Conservation (phyloP, 2,797 vertebrate genomes). For the Tadarida brasiliensis region DNA sequence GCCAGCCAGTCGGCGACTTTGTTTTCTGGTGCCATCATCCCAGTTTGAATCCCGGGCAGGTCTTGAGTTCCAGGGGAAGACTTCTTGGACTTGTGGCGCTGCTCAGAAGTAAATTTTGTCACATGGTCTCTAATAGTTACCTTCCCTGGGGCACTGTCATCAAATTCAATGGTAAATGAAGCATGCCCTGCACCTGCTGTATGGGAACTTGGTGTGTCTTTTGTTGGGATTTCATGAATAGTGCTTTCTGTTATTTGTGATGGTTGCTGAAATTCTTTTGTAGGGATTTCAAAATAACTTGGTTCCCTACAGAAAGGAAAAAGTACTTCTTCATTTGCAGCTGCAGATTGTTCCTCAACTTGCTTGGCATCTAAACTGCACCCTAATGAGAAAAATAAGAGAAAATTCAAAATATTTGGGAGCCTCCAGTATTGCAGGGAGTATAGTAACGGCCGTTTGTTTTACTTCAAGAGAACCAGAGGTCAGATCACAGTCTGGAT, state of each 20-base stretch:
- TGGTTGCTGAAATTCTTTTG: conserved; percentile 93
- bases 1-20: conserved; percentile 99
- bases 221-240: conserved; percentile 97
- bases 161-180: conserved; percentile 99
- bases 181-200: conserved; percentile 93
- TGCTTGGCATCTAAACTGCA: conserved; percentile 92
- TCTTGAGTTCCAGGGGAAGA: conserved; percentile 91
- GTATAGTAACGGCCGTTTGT: conserved; percentile 72
- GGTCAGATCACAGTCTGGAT: conserved; percentile 62
- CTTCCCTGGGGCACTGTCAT: conserved; percentile 96
- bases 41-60: conserved; percentile 95
- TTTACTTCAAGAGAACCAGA: conserved; percentile 77
- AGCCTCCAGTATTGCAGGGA: conserved; percentile 77
- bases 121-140: conserved; percentile 99
- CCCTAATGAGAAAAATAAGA: conserved; percentile 88
- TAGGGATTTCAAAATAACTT: conserved; percentile 97
- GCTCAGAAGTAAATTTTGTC: conserved; percentile 94
- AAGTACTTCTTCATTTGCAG: conserved; percentile 91
- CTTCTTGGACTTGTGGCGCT: conserved; percentile 94
- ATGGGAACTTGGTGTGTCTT: conserved; percentile 92
- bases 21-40: conserved; percentile 98
- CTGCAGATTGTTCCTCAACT: conserved; percentile 89
- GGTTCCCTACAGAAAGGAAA: conserved; percentile 92
- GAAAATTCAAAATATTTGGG: conserved; percentile 85
- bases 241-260: conserved; percentile 91